Conservation (phyloP, 2,113 vertebrate species). For the Gavia stellata region DNA sequence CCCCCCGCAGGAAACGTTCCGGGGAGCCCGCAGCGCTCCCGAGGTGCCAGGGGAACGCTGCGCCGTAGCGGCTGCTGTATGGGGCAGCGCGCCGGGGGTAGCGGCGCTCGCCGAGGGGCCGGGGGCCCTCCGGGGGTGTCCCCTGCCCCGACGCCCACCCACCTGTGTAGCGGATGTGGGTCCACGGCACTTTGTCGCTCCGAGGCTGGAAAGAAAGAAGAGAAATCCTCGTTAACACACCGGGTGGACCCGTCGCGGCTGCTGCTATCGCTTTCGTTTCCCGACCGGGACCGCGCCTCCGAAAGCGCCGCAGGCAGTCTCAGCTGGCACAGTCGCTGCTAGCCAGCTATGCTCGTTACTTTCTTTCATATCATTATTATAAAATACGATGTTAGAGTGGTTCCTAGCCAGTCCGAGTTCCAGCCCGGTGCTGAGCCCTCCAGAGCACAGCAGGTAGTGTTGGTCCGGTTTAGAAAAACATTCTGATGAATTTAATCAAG, state of each 20-base stretch:
- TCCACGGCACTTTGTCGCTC: not conserved
- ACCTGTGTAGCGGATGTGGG: constrained; percentile 12
- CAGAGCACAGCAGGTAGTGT: not conserved
- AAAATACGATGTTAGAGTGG: rapidly evolving
- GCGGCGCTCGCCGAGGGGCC: rapidly evolving
- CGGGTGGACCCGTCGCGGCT: rapidly evolving
- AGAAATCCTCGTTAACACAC: not conserved
- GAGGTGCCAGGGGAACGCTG: not conserved
- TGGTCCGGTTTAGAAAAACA: not conserved
- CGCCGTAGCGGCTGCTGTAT: not conserved
- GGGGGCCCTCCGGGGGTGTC: not conserved
- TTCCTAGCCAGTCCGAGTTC: not conserved
- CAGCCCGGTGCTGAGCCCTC: not conserved
- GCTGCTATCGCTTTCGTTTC: not conserved
- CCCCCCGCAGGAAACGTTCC: not conserved
- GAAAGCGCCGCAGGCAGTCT: not conserved
- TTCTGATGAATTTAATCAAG: rapidly evolving
- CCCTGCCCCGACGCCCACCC: not conserved
- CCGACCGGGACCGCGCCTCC: not conserved
- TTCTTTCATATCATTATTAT: too few relatives aligned
- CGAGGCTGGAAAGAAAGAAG: not conserved
- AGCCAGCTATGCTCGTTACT: not conserved
- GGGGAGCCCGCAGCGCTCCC: too few relatives aligned
- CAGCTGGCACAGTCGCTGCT: not conserved
- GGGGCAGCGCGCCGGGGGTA: not conserved